Evolutionary conservation across 2,113 vertebrate species (phyloP).

Genomic region (Actenoides lindsayi): DNA sequence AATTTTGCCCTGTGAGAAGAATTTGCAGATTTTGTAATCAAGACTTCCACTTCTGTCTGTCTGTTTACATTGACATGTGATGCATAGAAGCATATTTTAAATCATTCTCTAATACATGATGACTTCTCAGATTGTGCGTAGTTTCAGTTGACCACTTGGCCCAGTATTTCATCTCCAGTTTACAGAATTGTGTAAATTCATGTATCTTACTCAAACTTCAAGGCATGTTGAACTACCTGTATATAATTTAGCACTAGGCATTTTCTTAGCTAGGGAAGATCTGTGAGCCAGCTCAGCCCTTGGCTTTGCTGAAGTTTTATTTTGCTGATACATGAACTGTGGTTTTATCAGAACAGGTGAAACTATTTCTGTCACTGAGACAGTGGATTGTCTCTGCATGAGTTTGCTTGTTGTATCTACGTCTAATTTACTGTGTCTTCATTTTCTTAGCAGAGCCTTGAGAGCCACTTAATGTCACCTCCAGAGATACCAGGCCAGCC

Average conservation of each 20-base stretch:
- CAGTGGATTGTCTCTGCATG: not conserved
- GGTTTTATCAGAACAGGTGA: not conserved
- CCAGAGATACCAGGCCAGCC: conserved; percentile 81
- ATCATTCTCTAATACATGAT: not conserved
- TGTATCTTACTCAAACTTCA: not conserved
- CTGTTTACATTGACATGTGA: not conserved
- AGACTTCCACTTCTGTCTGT: not conserved
- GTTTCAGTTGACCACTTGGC: not conserved
- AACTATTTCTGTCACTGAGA: not conserved
- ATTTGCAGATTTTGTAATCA: not conserved
- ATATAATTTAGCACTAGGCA: not conserved
- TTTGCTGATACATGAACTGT: not conserved
- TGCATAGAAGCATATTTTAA: not conserved
- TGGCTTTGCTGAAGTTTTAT: not conserved
- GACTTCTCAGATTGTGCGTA: not conserved
- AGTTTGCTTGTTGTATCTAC: not conserved
- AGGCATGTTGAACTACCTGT: not conserved
- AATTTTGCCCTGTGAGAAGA: not conserved
- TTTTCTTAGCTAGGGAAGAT: not conserved
- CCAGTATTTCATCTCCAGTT: not conserved
- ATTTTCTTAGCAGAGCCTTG: conserved; percentile 81
- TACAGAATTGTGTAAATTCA: not conserved
- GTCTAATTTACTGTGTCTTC: not conserved
- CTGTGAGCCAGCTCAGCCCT: not conserved
- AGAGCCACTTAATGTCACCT: conserved; percentile 81